Evolutionary conservation across 2,113 vertebrate species (phyloP).

Genomic region (Maccullochella peelii): DNA sequence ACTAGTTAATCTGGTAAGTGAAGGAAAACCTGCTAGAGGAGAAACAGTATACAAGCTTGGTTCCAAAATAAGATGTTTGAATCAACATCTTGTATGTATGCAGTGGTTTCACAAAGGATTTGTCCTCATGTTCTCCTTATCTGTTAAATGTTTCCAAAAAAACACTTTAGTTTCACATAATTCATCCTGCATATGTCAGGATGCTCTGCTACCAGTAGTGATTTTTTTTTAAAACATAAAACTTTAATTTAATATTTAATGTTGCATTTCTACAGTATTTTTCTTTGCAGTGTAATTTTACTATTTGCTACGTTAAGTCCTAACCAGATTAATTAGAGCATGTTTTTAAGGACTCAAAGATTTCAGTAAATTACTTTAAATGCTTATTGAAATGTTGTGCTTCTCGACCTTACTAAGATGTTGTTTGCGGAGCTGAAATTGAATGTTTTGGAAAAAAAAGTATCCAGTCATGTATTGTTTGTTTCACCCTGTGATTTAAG

Average conservation of each 20-base stretch:
- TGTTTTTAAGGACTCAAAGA: background rate
- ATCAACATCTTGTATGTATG: no score
- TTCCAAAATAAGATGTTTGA: background rate
- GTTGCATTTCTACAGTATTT: no score
- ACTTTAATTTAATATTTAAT: no score
- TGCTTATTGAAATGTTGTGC: background rate
- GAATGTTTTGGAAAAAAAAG: background rate
- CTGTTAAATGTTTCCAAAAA: no score
- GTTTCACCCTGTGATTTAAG: background rate
- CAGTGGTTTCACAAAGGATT: no score
- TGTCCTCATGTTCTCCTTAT: no score
- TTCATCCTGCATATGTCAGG: background rate
- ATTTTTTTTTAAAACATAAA: background rate
- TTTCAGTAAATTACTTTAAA: background rate
- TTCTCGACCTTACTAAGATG: no score
- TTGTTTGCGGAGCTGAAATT: background rate
- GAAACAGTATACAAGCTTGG: background rate
- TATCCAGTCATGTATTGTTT: background rate
- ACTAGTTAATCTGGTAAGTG: slow-evolving; percentile 97
- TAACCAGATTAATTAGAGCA: background rate
- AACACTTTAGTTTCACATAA: background rate
- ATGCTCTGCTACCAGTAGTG: background rate
- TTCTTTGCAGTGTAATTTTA: background rate
- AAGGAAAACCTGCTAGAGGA: background rate
- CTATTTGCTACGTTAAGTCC: background rate